phyloP scores from a whole-genome alignment of 2,113 vertebrate species.

The Seriola quinqueradiata region DNA sequence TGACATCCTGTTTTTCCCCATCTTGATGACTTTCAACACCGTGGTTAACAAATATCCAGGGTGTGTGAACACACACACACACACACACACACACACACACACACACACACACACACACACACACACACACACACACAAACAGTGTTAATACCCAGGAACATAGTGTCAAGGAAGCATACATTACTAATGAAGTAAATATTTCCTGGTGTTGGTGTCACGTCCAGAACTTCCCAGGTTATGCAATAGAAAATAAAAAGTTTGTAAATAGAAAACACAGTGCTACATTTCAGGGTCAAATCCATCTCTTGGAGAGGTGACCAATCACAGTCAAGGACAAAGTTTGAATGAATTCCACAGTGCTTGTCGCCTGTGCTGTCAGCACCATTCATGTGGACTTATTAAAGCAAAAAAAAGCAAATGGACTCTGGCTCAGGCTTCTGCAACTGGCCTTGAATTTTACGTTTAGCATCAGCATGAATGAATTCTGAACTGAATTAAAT shows the following conservation, averaged over 20 bases:
- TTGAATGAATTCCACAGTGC: constrained; percentile 10
- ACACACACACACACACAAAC: not conserved
- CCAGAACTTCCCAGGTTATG: constrained; percentile 6
- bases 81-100: not conserved
- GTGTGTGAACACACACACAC: not conserved
- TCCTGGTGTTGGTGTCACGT: constrained; percentile 49
- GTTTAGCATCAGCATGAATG: constrained; percentile 11
- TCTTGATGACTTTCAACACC: constrained; percentile 33
- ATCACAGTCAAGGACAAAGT: constrained; percentile 9
- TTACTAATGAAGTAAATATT: constrained; percentile 49
- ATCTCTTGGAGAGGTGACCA: not conserved
- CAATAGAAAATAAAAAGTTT: constrained; percentile 28
- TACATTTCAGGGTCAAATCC: not conserved
- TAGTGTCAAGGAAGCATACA: constrained; percentile 25
- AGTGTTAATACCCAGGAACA: constrained; percentile 24
- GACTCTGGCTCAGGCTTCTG: constrained; percentile 23
- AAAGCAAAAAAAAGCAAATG: constrained; percentile 44
- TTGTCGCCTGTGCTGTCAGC: not conserved
- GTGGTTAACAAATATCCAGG: constrained; percentile 14
- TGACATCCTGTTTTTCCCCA: constrained; percentile 48
- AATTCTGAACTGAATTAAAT: not conserved
- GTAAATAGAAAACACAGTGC: not conserved
- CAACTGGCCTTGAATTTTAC: constrained; percentile 46
- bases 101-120: not conserved
- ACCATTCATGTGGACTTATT: constrained; percentile 28